Conservation (phyloP, 2,113 vertebrate genomes). For the Cephalopterus ornatus region DNA sequence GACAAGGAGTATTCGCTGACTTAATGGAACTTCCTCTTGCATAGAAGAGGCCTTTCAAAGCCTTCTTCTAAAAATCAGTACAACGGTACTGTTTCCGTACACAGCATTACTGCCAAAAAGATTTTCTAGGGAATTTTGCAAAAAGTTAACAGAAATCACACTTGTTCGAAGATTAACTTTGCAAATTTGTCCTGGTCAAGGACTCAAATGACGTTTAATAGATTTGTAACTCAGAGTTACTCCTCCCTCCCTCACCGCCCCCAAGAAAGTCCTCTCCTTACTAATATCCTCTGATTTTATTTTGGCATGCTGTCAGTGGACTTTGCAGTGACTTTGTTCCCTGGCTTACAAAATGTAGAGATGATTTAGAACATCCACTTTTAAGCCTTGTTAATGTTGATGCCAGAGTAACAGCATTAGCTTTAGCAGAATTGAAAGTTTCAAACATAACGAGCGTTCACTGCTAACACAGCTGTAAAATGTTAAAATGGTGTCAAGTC, state of each 20-base stretch:
- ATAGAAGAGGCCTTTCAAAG: not conserved
- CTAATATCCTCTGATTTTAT: not conserved
- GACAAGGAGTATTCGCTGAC: not conserved
- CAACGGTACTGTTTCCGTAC: not conserved
- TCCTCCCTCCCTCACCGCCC: not conserved
- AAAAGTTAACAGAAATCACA: slow-evolving; percentile 50
- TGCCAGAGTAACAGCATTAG: not conserved
- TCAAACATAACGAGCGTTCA: not conserved
- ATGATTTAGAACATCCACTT: not conserved
- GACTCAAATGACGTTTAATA: slow-evolving; percentile 60
- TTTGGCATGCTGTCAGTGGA: not conserved
- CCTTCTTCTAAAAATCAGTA: not conserved
- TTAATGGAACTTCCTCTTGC: not conserved
- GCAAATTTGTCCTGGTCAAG: slow-evolving; percentile 57
- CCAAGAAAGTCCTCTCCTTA: slow-evolving; percentile 12
- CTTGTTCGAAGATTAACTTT: slow-evolving; percentile 24
- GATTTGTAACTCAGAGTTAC: slow-evolving; percentile 24
- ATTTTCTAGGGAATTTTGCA: slow-evolving; percentile 31
- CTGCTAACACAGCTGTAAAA: not conserved
- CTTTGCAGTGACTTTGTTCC: not conserved
- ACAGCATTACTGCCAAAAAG: slow-evolving; percentile 31
- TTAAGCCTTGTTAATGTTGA: not conserved
- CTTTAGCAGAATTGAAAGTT: not conserved
- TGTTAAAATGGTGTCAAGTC: not conserved
- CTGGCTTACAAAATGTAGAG: not conserved